Percentiles rank a stretch among this genome's conserved stretches.
These are phyloP conservation scores for Brachionus paranguensis DNA, from an alignment of 1,140 invertebrate genomes.

Conservation along the genomic window DNA sequence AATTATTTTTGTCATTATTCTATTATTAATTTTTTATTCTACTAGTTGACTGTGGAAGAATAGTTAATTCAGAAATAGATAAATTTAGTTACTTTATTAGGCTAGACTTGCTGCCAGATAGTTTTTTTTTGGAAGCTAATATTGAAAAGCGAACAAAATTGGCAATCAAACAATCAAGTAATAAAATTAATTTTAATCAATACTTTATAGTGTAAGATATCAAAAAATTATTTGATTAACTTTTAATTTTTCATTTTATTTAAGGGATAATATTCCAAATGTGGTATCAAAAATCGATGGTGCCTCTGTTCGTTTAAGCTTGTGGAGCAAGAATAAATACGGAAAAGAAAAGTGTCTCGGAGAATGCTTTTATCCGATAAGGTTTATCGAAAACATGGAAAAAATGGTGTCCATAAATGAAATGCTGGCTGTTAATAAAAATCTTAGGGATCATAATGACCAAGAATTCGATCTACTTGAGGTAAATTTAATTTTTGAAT, in stretches of 20 bases:
- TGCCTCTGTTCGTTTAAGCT: not conserved
- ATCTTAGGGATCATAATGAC: not conserved
- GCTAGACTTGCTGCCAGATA: not conserved
- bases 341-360: not conserved
- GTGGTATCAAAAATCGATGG: not conserved
- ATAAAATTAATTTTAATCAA: not conserved
- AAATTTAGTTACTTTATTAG: not conserved
- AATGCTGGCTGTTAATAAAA: conserved; percentile 1
- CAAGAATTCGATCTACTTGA: not conserved
- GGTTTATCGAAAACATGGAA: conserved; percentile 11
- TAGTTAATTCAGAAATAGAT: not conserved
- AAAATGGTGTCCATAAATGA: not conserved
- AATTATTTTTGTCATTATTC: not conserved
- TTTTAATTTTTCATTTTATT: not conserved
- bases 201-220: not conserved
- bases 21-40: not conserved
- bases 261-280: not conserved
- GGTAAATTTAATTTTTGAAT: not conserved
- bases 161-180: not conserved
- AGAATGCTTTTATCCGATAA: conserved; percentile 5
- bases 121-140: not conserved
- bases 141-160: not conserved
- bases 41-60: not conserved
- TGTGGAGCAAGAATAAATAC: not conserved
- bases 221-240: not conserved